Conservation (phyloP, 1,140 invertebrate genomes). For the Drosophila pectinifera region DNA sequence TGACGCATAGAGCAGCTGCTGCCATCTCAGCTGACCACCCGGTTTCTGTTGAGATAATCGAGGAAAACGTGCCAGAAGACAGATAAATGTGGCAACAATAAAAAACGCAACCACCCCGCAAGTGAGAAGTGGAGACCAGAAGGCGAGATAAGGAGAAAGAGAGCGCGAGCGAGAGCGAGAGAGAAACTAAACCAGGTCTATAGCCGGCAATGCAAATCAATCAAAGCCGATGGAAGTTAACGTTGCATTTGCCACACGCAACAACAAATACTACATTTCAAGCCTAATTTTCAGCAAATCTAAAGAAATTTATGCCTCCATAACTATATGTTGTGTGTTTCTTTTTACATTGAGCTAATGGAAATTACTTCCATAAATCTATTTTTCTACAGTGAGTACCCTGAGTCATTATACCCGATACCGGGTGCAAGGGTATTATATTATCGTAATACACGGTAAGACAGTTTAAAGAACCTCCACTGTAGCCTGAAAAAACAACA, state of each 20-base stretch:
- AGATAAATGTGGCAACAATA: constrained; percentile 46
- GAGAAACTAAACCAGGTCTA: constrained; percentile 60
- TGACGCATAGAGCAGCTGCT: constrained; percentile 51
- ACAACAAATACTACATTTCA: constrained; percentile 1
- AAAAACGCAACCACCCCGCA: constrained; percentile 18
- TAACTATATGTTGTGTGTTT: constrained; percentile 1
- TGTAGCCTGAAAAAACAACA: constrained; percentile 22
- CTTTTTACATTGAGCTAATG: constrained; percentile 3
- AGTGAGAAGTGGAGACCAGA: constrained; percentile 9
- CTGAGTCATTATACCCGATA: too few species aligned
- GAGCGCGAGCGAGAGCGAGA: constrained; percentile 12
- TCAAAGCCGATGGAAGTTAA: constrained; percentile 38
- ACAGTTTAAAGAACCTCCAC: background rate
- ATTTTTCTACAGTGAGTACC: constrained; percentile 1
- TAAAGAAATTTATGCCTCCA: constrained; percentile 8
- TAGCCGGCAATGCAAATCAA: constrained; percentile 67
- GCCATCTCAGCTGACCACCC: constrained; percentile 40
- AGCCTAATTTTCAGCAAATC: background rate
- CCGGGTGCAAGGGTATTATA: too few species aligned
- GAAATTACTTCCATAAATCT: constrained; percentile 14
- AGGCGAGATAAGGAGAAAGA: constrained; percentile 4
- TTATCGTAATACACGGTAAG: too few species aligned
- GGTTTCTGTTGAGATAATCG: constrained; percentile 40
- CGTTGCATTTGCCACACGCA: constrained; percentile 24
- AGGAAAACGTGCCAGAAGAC: constrained; percentile 53